A percentile compares a stretch with the other conserved stretches of the same genome.
These are phyloP conservation scores for Myioborus miniatus DNA, from an alignment of 2,797 vertebrate species.

Conservation along the genomic window DNA sequence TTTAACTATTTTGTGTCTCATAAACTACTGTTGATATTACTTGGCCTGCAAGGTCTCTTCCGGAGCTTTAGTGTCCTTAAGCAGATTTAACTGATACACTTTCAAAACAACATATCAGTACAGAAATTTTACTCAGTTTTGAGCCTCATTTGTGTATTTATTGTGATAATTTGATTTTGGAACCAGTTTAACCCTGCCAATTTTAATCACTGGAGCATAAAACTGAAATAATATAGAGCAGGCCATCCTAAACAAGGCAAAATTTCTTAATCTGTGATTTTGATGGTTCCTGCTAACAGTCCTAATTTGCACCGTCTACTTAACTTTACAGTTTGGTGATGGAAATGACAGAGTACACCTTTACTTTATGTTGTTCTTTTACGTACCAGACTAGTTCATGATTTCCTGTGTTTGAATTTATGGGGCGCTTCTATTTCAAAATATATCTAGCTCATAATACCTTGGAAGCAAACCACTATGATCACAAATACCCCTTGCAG, in stretches of 20 bases:
- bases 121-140: background rate
- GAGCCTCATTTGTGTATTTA: background rate
- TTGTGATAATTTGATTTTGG: background rate
- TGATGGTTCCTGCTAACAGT: background rate
- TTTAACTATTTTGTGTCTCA: background rate
- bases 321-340: background rate
- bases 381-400: background rate
- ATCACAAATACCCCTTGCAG: background rate
- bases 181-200: background rate
- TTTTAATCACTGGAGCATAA: background rate
- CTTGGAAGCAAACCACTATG: background rate
- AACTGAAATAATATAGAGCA: background rate
- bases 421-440: background rate
- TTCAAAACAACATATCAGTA: background rate
- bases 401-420: background rate
- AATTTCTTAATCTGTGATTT: background rate
- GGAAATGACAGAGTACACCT: background rate
- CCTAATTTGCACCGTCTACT: background rate
- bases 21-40: background rate
- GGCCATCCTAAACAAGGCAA: background rate
- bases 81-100: background rate
- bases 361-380: background rate
- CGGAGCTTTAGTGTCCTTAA: background rate
- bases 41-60: background rate
- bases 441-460: background rate